Conservation (phyloP, 2,888 invertebrate genomes). For the Cacoxenus indagator region DNA sequence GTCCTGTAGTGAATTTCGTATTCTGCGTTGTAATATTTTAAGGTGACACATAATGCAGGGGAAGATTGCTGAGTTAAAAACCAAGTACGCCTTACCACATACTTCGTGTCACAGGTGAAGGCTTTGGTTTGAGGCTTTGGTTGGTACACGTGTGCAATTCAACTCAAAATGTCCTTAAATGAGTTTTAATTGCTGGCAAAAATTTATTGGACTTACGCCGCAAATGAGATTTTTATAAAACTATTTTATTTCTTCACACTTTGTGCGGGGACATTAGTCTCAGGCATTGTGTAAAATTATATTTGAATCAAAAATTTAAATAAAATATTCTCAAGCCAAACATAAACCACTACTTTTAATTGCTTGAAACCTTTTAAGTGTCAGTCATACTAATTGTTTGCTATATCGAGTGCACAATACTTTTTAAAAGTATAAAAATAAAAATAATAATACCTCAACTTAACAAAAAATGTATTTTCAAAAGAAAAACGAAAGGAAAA, state of each 20-base stretch:
- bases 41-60: too few species aligned
- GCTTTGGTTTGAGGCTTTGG: not conserved
- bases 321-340: too few species aligned
- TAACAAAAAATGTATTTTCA: not conserved
- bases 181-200: conserved; percentile 1
- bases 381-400: not conserved
- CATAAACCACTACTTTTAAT: too few species aligned
- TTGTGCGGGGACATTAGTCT: not conserved
- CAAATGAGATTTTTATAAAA: not conserved
- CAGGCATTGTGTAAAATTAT: too few species aligned
- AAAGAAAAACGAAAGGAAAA: not conserved
- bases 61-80: too few species aligned
- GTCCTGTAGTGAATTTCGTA: too few species aligned
- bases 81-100: not conserved
- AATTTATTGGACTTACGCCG: not conserved
- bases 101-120: not conserved
- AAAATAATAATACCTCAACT: not conserved
- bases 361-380: not conserved
- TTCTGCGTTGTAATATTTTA: too few species aligned
- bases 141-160: not conserved
- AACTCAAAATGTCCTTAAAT: not conserved
- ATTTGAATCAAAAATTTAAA: too few species aligned
- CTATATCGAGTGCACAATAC: not conserved
- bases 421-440: not conserved
- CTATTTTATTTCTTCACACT: not conserved